phyloP scores from a whole-genome alignment of 2,888 invertebrate species.

The Pimpla rufipes region DNA sequence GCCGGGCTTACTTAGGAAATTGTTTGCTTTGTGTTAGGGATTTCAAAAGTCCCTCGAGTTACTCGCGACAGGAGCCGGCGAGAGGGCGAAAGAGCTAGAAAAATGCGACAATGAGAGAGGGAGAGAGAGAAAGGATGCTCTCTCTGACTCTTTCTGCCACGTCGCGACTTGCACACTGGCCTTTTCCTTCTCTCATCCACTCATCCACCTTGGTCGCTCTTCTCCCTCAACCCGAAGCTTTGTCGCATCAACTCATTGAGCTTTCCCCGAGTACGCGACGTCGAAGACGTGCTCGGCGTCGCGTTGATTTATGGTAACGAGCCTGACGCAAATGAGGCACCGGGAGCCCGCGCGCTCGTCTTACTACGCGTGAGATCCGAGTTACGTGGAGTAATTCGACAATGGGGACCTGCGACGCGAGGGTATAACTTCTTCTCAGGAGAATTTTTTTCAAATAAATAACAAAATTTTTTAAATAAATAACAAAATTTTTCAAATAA shows the following conservation, averaged over 20 bases:
- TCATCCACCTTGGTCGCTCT: slow-evolving; percentile 15
- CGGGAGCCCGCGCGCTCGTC: slow-evolving; percentile 40
- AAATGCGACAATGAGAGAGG: too few species aligned
- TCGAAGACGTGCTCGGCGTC: slow-evolving; percentile 60
- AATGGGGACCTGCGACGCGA: too few species aligned
- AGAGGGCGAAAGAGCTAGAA: too few species aligned
- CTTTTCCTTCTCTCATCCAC: slow-evolving; percentile 6
- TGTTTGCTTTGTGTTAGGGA: too few species aligned
- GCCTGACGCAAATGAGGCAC: slow-evolving; percentile 50
- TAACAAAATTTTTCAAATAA: too few species aligned
- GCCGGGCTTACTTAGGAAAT: not conserved
- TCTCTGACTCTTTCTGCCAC: slow-evolving; percentile 1
- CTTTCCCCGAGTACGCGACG: slow-evolving; percentile 65
- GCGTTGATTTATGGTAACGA: slow-evolving; percentile 68
- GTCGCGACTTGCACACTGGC: slow-evolving; percentile 12
- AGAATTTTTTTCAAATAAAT: too few species aligned
- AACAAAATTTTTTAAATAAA: too few species aligned
- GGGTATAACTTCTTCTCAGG: too few species aligned
- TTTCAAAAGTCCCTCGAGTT: too few species aligned
- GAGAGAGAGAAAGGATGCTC: too few species aligned
- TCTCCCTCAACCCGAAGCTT: slow-evolving; percentile 48
- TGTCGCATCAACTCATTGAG: slow-evolving; percentile 70
- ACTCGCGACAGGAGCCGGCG: too few species aligned
- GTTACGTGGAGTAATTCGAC: slow-evolving; percentile 53
- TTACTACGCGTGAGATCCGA: slow-evolving; percentile 32